Evolutionary conservation across 2,797 vertebrate species (phyloP).

Genomic region (Scyliorhinus canicula): DNA sequence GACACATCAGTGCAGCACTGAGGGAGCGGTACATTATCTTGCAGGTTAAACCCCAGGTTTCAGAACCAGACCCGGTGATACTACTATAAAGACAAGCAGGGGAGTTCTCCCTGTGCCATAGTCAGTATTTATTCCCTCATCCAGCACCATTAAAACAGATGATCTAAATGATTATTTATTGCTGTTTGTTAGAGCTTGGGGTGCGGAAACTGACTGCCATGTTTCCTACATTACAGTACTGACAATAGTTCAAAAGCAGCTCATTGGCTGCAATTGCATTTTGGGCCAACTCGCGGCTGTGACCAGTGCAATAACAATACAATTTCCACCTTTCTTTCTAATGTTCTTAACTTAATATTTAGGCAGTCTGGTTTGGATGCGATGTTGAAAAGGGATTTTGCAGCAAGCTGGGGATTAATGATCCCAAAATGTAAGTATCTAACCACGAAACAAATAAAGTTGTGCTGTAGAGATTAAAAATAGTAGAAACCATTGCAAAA

Average conservation of each 20-base stretch:
- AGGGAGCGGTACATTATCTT: not conserved
- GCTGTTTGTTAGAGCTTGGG: not conserved
- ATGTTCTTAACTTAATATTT: constrained; percentile 31
- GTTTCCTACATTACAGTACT: not conserved
- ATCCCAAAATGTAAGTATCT: constrained; percentile 88
- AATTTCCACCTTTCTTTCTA: not conserved
- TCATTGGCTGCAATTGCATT: no score
- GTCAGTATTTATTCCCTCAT: not conserved
- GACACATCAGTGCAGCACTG: not conserved
- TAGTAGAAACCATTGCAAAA: not conserved
- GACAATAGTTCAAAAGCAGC: not conserved
- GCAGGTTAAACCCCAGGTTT: not conserved
- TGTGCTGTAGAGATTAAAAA: not conserved
- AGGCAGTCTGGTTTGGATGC: constrained; percentile 98
- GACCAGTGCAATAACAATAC: not conserved
- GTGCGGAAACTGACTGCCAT: not conserved
- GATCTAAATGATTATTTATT: not conserved
- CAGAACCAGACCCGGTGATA: not conserved
- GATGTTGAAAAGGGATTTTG: constrained; percentile 95
- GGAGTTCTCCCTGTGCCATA: not conserved
- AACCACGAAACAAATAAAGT: not conserved
- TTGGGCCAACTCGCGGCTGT: not conserved
- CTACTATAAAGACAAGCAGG: not conserved
- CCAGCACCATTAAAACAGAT: not conserved
- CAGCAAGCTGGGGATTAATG: constrained; percentile 91